These are phyloP conservation scores for Ichneumoninae sp. DNA, from an alignment of 2,888 invertebrate genomes.

Conservation along the genomic window DNA sequence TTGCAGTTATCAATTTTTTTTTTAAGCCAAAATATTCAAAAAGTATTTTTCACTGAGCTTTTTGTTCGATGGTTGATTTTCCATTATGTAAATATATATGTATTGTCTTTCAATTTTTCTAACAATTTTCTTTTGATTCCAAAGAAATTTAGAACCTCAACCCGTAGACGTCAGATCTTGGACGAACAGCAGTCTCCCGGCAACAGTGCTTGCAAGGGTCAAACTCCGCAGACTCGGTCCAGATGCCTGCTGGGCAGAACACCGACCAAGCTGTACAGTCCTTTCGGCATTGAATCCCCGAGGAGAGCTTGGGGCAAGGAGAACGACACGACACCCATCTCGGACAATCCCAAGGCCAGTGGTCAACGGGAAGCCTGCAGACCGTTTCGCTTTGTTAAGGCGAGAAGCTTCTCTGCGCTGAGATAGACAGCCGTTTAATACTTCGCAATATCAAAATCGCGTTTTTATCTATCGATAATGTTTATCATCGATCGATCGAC, in stretches of 20 bases:
- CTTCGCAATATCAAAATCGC: neutral
- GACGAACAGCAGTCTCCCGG: conserved; percentile 85
- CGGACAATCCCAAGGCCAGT: conserved; percentile 66
- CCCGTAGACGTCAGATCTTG: conserved; percentile 85
- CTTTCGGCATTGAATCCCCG: conserved; percentile 91
- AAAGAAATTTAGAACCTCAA: conserved; percentile 86
- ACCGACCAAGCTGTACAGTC: conserved; percentile 91
- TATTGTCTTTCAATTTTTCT: neutral
- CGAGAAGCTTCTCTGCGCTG: conserved; percentile 78
- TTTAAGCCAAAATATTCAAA: no score
- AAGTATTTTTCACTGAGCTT: neutral
- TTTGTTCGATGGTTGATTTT: no score
- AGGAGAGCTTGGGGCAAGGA: conserved; percentile 85
- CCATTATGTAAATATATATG: neutral
- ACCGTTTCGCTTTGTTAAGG: conserved; percentile 77
- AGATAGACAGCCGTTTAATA: conserved; percentile 72
- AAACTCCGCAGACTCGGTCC: conserved; percentile 85
- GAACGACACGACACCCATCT: conserved; percentile 85
- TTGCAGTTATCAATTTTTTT: no score
- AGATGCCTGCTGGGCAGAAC: conserved; percentile 87
- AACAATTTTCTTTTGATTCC: conserved; percentile 45
- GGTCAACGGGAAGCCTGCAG: conserved; percentile 73
- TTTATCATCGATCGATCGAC: neutral
- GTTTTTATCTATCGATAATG: neutral
- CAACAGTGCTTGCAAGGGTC: conserved; percentile 77